Conservation (phyloP, 2,888 invertebrate genomes). For the Matsumyia berberina region DNA sequence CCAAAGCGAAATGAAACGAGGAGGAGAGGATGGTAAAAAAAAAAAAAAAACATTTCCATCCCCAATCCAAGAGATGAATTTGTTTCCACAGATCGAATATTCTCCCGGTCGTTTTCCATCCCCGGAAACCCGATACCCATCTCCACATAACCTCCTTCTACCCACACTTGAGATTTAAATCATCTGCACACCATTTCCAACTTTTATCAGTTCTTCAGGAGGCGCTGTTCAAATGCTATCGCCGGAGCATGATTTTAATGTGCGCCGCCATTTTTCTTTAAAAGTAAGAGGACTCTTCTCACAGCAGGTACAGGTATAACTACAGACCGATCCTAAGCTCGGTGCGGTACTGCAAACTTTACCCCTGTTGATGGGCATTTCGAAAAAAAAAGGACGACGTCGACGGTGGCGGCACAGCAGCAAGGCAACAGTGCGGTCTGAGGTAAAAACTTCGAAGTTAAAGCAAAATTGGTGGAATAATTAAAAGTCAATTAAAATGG, state of each 20-base stretch:
- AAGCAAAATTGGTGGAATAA: conserved; percentile 51
- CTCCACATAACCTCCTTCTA: neutral
- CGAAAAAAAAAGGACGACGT: neutral
- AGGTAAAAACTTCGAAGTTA: conserved; percentile 27
- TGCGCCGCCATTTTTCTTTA: conserved; percentile 6
- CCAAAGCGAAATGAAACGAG: conserved; percentile 21
- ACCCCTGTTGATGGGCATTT: neutral
- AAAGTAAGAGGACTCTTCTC: neutral
- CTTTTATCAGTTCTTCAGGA: conserved; percentile 34
- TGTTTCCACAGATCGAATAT: conserved; percentile 40
- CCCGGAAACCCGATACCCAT: no score
- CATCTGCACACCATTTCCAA: conserved; percentile 45
- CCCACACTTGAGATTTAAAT: conserved; percentile 38
- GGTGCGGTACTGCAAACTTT: neutral
- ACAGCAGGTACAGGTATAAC: no score
- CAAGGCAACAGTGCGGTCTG: no score
- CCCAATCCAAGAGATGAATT: conserved; percentile 46
- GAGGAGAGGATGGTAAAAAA: neutral
- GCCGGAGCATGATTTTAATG: conserved; percentile 55
- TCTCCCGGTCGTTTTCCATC: conserved; percentile 13
- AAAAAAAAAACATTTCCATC: conserved; percentile 5
- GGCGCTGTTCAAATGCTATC: neutral
- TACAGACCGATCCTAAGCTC: neutral
- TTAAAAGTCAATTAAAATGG: conserved; percentile 59
- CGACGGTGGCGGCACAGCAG: neutral